These are phyloP conservation scores for Pipra filicauda DNA, from an alignment of 2,113 vertebrate genomes.

Conservation along the genomic window DNA sequence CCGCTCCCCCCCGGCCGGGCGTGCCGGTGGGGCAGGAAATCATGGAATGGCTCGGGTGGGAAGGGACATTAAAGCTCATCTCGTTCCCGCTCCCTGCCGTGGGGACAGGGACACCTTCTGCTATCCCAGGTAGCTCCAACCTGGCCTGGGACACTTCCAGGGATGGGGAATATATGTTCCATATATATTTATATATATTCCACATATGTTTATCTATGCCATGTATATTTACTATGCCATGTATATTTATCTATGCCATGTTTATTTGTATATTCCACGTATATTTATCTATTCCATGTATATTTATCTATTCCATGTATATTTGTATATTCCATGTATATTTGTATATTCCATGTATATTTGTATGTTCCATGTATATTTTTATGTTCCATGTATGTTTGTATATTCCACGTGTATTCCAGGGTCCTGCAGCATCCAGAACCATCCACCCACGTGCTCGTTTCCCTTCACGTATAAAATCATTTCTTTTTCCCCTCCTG, in stretches of 20 bases:
- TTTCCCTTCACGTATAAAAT: neutral
- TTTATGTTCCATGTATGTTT: fast-evolving
- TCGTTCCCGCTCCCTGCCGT: neutral
- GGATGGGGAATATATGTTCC: neutral
- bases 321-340: neutral
- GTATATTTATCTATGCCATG: too few species aligned
- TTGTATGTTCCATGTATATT: neutral
- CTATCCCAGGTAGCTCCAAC: neutral
- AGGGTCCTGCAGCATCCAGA: neutral
- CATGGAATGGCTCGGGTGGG: neutral
- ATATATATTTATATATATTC: neutral
- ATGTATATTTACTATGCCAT: too few species aligned
- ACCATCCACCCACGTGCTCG: neutral
- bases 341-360: neutral
- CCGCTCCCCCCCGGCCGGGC: neutral
- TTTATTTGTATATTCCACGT: too few species aligned
- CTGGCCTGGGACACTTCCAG: neutral
- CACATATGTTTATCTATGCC: neutral
- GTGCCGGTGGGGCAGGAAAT: neutral
- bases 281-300: too few species aligned
- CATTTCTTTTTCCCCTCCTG: too few species aligned
- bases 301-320: neutral
- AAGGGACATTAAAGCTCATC: neutral
- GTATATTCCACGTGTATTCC: neutral
- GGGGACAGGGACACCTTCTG: neutral